Percentiles rank a stretch among this genome's conserved stretches.
These are phyloP conservation scores for Drosophila sechellia DNA, from an alignment of 1,140 invertebrate genomes.

Conservation along the genomic window DNA sequence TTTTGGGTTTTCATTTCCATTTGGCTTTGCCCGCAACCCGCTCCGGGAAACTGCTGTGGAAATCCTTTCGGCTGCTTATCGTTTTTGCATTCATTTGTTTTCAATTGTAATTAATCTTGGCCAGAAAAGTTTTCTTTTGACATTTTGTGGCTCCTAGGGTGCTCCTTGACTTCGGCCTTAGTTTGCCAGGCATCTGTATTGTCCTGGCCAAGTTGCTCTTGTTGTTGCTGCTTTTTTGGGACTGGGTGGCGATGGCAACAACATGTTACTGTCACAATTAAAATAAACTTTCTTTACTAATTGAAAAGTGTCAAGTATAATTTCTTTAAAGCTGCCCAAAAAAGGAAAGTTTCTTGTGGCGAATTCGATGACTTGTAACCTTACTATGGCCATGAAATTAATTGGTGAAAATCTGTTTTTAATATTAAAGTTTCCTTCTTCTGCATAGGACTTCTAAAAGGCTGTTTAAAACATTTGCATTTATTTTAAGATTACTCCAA, in stretches of 20 bases:
- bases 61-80: conserved; percentile 81
- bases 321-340: conserved; percentile 70
- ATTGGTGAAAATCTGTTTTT: not conserved
- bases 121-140: conserved; percentile 77
- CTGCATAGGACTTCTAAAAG: no score
- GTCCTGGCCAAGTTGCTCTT: conserved; percentile 49
- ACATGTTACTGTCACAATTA: conserved; percentile 82
- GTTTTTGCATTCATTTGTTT: conserved; percentile 83
- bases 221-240: conserved; percentile 45
- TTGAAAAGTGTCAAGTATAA: conserved; percentile 82
- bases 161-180: conserved; percentile 39
- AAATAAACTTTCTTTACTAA: conserved; percentile 78
- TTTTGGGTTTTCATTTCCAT: conserved; percentile 49
- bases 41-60: conserved; percentile 25
- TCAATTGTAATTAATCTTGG: conserved; percentile 82
- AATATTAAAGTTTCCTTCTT: no score
- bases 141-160: conserved; percentile 71
- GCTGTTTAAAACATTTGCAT: no score
- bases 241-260: conserved; percentile 35
- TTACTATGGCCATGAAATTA: conserved; percentile 1
- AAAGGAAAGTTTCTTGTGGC: conserved; percentile 28
- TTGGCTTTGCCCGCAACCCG: conserved; percentile 6
- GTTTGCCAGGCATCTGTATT: conserved; percentile 53
- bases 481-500: no score
- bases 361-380: conserved; percentile 55